phyloP scores from a whole-genome alignment of 2,113 vertebrate species.

The Machaerirhynchus nigripectus region DNA sequence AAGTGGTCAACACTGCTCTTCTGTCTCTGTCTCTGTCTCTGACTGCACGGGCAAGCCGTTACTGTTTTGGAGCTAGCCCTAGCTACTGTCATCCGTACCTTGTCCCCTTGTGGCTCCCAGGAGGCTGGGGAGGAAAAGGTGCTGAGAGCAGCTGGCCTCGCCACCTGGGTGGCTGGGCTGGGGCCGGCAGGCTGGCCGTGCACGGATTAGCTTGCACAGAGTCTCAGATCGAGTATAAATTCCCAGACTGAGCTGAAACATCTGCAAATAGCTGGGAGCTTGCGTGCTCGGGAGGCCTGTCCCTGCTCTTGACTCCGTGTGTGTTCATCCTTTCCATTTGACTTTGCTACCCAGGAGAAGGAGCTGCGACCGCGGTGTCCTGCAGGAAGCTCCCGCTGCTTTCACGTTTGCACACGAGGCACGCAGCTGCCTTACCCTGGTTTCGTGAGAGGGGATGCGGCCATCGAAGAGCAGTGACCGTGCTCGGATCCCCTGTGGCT shows the following conservation, averaged over 20 bases:
- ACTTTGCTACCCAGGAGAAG: not conserved
- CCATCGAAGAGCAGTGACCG: fast-evolving
- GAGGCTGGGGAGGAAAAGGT: not conserved
- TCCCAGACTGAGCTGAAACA: not conserved
- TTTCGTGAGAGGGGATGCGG: fast-evolving
- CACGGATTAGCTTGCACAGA: not conserved
- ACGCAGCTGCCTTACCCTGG: fast-evolving
- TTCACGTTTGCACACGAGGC: fast-evolving
- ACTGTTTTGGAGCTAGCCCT: not conserved
- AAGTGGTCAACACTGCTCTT: not conserved
- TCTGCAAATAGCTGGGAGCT: not conserved
- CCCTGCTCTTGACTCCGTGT: not conserved
- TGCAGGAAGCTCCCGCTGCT: not conserved
- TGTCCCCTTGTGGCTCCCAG: fast-evolving
- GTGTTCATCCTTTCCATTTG: fast-evolving
- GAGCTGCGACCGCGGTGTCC: not conserved
- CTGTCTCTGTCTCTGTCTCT: not conserved
- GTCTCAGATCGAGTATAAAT: not conserved
- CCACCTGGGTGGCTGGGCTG: not conserved
- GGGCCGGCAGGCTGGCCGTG: not conserved
- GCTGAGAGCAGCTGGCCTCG: not conserved
- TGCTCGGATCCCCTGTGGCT: fast-evolving
- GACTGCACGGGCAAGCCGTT: not conserved
- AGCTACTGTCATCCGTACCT: not conserved
- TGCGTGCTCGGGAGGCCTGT: not conserved